phyloP scores from a whole-genome alignment of 2,113 vertebrate species.

The Antigone vipio region DNA sequence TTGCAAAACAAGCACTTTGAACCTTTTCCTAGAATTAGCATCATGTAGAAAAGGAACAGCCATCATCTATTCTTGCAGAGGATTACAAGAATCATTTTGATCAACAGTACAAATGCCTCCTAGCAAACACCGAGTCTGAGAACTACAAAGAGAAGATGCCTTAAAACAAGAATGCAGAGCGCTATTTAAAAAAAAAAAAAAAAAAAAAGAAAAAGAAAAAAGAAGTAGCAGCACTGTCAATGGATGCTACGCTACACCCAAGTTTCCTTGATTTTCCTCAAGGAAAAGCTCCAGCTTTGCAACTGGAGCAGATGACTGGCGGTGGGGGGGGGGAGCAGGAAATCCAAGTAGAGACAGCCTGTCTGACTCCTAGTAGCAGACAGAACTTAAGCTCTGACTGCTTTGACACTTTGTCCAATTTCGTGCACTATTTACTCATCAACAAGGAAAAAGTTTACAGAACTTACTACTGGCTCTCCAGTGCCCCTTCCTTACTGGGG shows the following conservation, averaged over 20 bases:
- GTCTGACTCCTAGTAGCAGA: neutral
- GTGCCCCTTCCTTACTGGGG: neutral
- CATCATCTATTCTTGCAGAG: neutral
- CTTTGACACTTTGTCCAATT: neutral
- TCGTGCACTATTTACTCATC: neutral
- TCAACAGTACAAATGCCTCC: neutral
- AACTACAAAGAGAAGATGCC: neutral
- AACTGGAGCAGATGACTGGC: neutral
- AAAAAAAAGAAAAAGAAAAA: no score
- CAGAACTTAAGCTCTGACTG: neutral
- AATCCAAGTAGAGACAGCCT: neutral
- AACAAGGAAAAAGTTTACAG: neutral
- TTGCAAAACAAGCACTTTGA: neutral
- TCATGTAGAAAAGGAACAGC: neutral
- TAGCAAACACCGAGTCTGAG: neutral
- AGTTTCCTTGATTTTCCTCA: neutral
- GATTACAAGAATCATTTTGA: neutral
- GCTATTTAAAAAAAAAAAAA: neutral
- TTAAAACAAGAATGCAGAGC: neutral
- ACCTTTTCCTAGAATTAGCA: neutral
- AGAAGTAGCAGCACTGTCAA: neutral
- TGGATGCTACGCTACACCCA: neutral
- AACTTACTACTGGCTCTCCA: neutral
- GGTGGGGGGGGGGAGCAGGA: no score
- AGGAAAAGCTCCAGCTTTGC: neutral